A percentile compares a stretch with the other conserved stretches of the same genome.
phyloP scores from a whole-genome alignment of 1,140 invertebrate species.

The Holotrichia oblita region DNA sequence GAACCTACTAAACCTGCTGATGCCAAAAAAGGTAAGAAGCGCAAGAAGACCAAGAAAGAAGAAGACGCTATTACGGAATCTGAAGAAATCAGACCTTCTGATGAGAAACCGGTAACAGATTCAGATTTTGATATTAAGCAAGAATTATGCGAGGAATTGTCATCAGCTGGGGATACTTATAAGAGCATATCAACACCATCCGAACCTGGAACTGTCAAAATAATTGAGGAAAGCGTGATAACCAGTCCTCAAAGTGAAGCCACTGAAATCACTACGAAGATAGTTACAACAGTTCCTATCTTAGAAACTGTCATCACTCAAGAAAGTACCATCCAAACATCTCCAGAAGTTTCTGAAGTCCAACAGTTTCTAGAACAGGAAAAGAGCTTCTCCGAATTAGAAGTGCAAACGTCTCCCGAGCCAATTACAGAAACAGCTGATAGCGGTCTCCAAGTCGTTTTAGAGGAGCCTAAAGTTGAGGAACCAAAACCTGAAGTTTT shows the following conservation, averaged over 20 bases:
- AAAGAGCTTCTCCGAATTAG: conserved; percentile 58
- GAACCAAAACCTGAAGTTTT: conserved; percentile 53
- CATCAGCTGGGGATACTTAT: conserved; percentile 64
- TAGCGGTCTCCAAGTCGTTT: conserved; percentile 59
- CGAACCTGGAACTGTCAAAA: conserved; percentile 67
- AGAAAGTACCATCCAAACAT: conserved; percentile 64
- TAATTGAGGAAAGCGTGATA: conserved; percentile 70
- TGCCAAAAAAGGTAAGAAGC: conserved; percentile 55
- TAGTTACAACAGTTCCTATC: conserved; percentile 68
- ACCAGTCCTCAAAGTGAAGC: conserved; percentile 61
- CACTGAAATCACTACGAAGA: conserved; percentile 61
- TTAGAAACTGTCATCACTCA: conserved; percentile 66
- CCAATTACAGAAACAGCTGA: conserved; percentile 60
- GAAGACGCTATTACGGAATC: conserved; percentile 49
- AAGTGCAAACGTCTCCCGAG: conserved; percentile 70
- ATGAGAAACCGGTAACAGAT: conserved; percentile 52
- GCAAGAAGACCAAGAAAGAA: conserved; percentile 52
- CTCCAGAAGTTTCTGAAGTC: conserved; percentile 53
- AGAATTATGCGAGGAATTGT: conserved; percentile 56
- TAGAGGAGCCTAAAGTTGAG: conserved; percentile 52
- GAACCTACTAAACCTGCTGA: conserved; percentile 60
- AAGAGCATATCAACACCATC: conserved; percentile 67
- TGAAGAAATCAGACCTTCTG: conserved; percentile 47
- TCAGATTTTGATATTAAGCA: conserved; percentile 45
- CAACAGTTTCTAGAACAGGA: conserved; percentile 44